These are phyloP conservation scores for Coccyzus lansbergi DNA, from an alignment of 2,797 vertebrate genomes.

Conservation along the genomic window DNA sequence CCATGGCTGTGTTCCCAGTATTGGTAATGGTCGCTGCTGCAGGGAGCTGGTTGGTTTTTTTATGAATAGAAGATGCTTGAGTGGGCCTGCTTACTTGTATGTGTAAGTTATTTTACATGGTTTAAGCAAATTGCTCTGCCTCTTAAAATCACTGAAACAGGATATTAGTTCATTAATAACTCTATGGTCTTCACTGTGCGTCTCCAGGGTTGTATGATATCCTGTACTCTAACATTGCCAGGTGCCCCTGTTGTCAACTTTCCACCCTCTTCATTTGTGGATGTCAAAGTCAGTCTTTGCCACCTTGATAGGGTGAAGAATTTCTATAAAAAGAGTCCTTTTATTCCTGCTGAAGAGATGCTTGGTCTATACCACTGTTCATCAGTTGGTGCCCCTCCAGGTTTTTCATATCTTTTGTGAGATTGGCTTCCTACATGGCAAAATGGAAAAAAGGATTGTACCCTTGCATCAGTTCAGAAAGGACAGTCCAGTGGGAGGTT, in stretches of 20 bases:
- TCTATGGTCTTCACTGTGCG: not conserved
- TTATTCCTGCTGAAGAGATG: not conserved
- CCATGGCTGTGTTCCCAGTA: rapidly evolving
- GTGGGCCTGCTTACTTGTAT: not conserved
- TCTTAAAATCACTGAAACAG: not conserved
- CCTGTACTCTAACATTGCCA: not conserved
- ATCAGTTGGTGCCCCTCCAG: not conserved
- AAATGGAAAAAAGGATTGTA: not conserved
- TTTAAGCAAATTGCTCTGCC: not conserved
- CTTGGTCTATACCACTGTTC: not conserved
- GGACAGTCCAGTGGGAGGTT: too few species aligned
- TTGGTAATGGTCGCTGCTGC: not conserved
- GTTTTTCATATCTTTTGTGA: not conserved
- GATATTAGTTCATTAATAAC: not conserved
- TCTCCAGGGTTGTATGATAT: not conserved
- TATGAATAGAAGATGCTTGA: not conserved
- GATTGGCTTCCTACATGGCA: not conserved
- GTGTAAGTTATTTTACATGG: not conserved
- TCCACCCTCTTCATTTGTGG: not conserved
- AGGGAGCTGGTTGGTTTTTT: rapidly evolving
- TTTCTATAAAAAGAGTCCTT: not conserved
- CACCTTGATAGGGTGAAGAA: not conserved
- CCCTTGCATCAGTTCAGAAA: not conserved
- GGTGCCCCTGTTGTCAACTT: not conserved
- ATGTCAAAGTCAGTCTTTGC: not conserved